A percentile compares a stretch with the other conserved stretches of the same genome.
phyloP scores from a whole-genome alignment of 2,888 invertebrate species.

The Lissonota sp. region DNA sequence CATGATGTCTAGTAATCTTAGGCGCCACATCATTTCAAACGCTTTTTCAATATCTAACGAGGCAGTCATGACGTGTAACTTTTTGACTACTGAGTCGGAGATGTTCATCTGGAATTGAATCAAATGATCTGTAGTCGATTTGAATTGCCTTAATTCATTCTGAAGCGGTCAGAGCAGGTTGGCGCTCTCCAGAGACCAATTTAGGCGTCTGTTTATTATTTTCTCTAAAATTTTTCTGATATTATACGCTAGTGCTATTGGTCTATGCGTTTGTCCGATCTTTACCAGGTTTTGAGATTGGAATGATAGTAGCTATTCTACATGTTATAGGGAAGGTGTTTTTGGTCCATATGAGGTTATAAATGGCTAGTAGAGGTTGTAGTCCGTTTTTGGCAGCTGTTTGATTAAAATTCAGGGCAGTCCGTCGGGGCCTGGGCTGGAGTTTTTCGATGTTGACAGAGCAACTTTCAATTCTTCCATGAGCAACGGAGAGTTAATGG shows the following conservation, averaged over 20 bases:
- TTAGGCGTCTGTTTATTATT: slow-evolving; percentile 41
- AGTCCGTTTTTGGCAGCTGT: slow-evolving; percentile 10
- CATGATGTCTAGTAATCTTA: slow-evolving; percentile 55
- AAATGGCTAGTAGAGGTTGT: slow-evolving; percentile 34
- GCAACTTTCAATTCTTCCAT: slow-evolving; percentile 2
- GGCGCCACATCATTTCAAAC: slow-evolving; percentile 64
- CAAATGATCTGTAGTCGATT: slow-evolving; percentile 59
- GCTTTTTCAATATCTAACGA: slow-evolving; percentile 66
- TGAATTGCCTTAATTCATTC: slow-evolving; percentile 39
- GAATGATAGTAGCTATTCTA: slow-evolving; percentile 46
- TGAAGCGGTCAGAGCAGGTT: slow-evolving; percentile 16
- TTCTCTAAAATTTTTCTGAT: slow-evolving; percentile 48
- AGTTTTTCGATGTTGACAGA: slow-evolving; percentile 31
- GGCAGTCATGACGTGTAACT: slow-evolving; percentile 36
- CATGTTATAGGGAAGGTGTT: slow-evolving; percentile 37
- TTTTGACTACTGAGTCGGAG: slow-evolving; percentile 2
- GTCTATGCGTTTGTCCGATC: slow-evolving; percentile 34
- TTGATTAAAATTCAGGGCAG: slow-evolving; percentile 57
- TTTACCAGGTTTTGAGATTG: slow-evolving; percentile 48
- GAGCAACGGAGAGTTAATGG: neutral
- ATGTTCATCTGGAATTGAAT: slow-evolving; percentile 51
- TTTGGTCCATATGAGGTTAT: slow-evolving; percentile 32
- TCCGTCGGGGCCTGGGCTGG: slow-evolving; percentile 62
- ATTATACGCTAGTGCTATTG: slow-evolving; percentile 44
- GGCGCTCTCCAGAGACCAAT: slow-evolving; percentile 18